Base-by-base conservation (phyloP, 2,113 vertebrate genomes). In the Lanius collurio region DNA sequence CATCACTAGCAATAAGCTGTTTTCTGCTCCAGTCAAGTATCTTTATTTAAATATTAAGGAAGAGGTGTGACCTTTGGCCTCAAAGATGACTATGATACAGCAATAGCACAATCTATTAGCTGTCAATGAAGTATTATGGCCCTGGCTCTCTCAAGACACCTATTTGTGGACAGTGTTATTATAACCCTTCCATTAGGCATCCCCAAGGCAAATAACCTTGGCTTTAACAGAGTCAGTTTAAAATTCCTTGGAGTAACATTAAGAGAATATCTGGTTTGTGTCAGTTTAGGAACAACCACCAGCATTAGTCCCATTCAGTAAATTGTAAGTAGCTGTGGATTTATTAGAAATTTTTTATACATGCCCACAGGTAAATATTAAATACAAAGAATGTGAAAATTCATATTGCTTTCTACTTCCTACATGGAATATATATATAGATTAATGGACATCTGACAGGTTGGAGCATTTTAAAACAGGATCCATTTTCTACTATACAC, bases 211-310 rank as follows among this genome's bases (percentile, higher is more conserved):
- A 98, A 97, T 97, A 98, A 98, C 98, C 98, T 98, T 97, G 97
- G 98, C 98, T 98, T 98, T 99, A 98, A 98, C 98, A 97, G 98
- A 98, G 98, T 99, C 98, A 99, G 97, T 98, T 98, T 98, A 98
- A 98, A 98, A 99, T 98, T 98, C 98, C 98, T 98, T 98, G 95
- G 98, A 98, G 98, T 98, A 98, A 98, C 97, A 98, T 98, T 98
- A 98, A 96, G 96, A 98, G 97, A 97, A 97, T 97, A 97, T 98
- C 97, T 98, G 97, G 98, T 98, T 98, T 98, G 97, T 98, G 98
- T 98, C 98, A 98, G 98, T 98, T 98, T 97, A 95, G 98, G 98
- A 98, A 98, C 97, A 97, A 97, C 97, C 97, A 94, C 83, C 65
- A 89, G 94, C 84, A 92, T 90, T 96, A 94, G 95, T 91, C 95